These are phyloP conservation scores for Ochotona curzoniae DNA, from an alignment of 2,113 vertebrate genomes.

Conservation along the genomic window DNA sequence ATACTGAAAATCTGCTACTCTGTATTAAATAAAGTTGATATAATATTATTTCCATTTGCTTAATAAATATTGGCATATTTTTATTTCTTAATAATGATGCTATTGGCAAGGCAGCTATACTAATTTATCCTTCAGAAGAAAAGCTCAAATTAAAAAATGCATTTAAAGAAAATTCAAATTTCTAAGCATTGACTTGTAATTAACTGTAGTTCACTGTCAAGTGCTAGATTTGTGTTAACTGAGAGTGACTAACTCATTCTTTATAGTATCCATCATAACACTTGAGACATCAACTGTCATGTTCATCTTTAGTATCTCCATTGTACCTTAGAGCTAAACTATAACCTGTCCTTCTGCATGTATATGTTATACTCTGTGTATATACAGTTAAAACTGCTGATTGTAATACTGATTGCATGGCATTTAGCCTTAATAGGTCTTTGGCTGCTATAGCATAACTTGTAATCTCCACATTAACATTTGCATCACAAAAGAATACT, in stretches of 20 bases:
- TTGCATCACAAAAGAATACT: constrained; percentile 18
- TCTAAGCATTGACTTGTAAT: constrained; percentile 32
- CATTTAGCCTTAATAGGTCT: constrained; percentile 52
- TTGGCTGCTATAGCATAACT: constrained; percentile 27
- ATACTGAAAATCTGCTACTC: not conserved
- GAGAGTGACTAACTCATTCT: constrained; percentile 22
- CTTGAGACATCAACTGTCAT: constrained; percentile 8
- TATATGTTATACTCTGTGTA: constrained; percentile 32
- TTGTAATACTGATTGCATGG: constrained; percentile 77
- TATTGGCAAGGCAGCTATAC: not conserved
- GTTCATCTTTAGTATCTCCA: not conserved
- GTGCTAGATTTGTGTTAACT: constrained; percentile 23
- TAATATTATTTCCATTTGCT: not conserved
- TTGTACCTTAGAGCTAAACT: not conserved
- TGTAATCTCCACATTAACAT: not conserved
- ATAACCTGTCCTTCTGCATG: constrained; percentile 48
- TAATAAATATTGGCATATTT: not conserved
- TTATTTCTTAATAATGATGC: not conserved
- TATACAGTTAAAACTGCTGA: constrained; percentile 29
- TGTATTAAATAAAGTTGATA: not conserved
- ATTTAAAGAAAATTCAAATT: constrained; percentile 6
- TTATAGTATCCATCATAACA: not conserved
- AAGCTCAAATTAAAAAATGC: not conserved
- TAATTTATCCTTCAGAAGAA: constrained; percentile 28
- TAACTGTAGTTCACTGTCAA: not conserved